phyloP scores from a whole-genome alignment of 2,113 vertebrate genomes.

The Anas platyrhynchos region DNA sequence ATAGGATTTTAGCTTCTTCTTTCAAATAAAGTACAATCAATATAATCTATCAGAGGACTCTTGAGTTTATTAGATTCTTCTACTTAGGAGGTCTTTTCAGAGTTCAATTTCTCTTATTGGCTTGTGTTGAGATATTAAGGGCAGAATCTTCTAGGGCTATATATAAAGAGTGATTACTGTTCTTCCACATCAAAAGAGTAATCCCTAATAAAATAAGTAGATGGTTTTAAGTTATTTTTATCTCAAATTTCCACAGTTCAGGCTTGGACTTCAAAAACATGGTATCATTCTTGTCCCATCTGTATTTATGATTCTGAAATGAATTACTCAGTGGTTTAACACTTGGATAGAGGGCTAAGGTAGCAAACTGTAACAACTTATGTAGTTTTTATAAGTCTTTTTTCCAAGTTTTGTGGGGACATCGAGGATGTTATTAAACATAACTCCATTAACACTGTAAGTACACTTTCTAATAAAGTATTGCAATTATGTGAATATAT shows the following conservation, averaged over 20 bases:
- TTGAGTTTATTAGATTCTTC: conserved; percentile 53
- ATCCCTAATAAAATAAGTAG: not conserved
- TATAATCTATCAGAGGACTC: not conserved
- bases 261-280: not conserved
- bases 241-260: not conserved
- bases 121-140: not conserved
- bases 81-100: conserved; percentile 10
- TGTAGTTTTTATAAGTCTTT: not conserved
- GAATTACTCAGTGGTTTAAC: not conserved
- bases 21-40: conserved; percentile 59
- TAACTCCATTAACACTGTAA: conserved; percentile 14
- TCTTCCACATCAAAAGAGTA: not conserved
- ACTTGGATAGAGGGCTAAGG: not conserved
- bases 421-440: conserved; percentile 9
- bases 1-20: conserved; percentile 1
- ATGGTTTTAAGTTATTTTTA: not conserved
- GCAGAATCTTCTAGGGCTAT: not conserved
- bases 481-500: conserved; percentile 48
- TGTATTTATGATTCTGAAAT: not conserved
- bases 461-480: conserved; percentile 30
- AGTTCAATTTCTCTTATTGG: conserved; percentile 51
- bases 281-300: not conserved
- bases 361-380: not conserved
- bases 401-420: not conserved
- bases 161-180: not conserved